Conservation (phyloP, 2,888 invertebrate genomes). For the Busseola fusca region DNA sequence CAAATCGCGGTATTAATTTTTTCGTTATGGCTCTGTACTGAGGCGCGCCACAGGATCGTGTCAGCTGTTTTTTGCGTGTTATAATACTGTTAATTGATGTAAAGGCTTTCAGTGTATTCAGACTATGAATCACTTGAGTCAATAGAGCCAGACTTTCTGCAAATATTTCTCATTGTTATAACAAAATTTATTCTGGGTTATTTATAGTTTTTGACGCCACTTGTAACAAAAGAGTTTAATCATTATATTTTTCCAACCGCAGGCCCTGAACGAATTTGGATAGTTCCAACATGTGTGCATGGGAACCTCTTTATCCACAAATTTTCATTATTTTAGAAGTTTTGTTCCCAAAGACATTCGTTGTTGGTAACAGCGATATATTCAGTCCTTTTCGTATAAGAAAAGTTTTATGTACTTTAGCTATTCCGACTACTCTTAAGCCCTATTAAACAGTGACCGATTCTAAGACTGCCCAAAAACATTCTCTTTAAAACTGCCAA, state of each 20-base stretch:
- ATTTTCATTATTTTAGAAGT: background rate
- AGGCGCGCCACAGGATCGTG: slow-evolving; percentile 23
- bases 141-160: slow-evolving; percentile 28
- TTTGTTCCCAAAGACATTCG: background rate
- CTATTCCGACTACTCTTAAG: background rate
- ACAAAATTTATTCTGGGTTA: slow-evolving; percentile 15
- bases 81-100: slow-evolving; percentile 37
- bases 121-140: slow-evolving; percentile 36
- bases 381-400: background rate
- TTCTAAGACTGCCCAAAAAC: background rate
- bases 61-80: slow-evolving; percentile 45
- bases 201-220: slow-evolving; percentile 29
- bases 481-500: background rate
- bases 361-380: background rate
- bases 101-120: slow-evolving; percentile 19
- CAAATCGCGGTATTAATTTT: slow-evolving; percentile 35
- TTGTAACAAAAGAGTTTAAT: slow-evolving; percentile 20
- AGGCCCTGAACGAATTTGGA: slow-evolving; percentile 2
- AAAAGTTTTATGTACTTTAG: background rate
- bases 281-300: slow-evolving; percentile 15
- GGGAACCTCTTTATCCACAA: background rate
- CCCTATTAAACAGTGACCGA: background rate
- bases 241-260: slow-evolving; percentile 25
- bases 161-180: slow-evolving; percentile 30
- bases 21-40: slow-evolving; percentile 27